phyloP scores from a whole-genome alignment of 2,113 vertebrate species.

The Amphiprion ocellaris region DNA sequence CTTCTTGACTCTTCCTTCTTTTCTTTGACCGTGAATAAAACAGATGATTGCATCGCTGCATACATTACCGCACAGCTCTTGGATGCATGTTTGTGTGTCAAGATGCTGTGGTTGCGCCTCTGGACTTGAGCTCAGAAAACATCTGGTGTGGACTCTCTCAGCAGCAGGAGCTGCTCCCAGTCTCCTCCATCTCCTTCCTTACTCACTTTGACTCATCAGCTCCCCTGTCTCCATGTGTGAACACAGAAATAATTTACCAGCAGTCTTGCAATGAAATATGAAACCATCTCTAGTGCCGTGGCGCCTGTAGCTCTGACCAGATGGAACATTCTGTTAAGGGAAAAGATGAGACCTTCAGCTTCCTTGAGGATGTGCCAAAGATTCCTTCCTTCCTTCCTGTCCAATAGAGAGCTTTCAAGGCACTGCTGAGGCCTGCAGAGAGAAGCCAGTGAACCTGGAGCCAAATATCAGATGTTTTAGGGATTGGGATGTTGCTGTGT shows the following conservation, averaged over 20 bases:
- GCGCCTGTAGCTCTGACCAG: slow-evolving; percentile 55
- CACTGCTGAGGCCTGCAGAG: neutral
- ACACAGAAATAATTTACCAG: slow-evolving; percentile 58
- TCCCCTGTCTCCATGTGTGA: slow-evolving; percentile 15
- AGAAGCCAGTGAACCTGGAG: neutral
- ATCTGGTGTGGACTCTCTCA: slow-evolving; percentile 56
- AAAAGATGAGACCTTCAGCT: slow-evolving; percentile 55
- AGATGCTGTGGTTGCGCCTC: slow-evolving; percentile 8
- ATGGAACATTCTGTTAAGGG: slow-evolving; percentile 56
- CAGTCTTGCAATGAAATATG: slow-evolving; percentile 57
- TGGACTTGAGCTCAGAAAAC: slow-evolving; percentile 46
- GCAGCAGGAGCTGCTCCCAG: slow-evolving; percentile 19
- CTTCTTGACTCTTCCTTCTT: too few relatives aligned
- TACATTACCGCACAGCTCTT: neutral
- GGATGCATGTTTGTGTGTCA: neutral
- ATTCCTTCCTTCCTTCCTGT: slow-evolving; percentile 24
- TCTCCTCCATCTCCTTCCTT: slow-evolving; percentile 10
- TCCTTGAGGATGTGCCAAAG: slow-evolving; percentile 50
- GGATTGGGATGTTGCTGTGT: neutral
- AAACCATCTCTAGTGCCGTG: slow-evolving; percentile 48
- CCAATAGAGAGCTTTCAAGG: slow-evolving; percentile 19
- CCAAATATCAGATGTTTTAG: slow-evolving; percentile 7
- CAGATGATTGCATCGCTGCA: neutral
- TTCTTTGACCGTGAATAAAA: too few relatives aligned
- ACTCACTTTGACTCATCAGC: neutral